phyloP scores from a whole-genome alignment of 2,113 vertebrate species.

The Daubentonia madagascariensis region DNA sequence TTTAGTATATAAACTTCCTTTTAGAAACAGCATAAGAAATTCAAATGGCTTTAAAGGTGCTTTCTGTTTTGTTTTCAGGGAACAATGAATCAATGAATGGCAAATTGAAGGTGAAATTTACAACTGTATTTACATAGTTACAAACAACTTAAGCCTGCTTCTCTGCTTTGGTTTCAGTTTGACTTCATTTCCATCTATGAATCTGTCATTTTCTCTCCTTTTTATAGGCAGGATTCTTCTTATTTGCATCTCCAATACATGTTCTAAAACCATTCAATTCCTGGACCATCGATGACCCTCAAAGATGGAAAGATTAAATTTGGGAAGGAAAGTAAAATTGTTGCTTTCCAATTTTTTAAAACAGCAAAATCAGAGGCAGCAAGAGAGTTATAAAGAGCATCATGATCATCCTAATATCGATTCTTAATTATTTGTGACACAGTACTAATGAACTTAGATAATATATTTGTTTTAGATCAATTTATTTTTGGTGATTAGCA shows the following conservation, averaged over 20 bases:
- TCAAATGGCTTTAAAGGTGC: background rate
- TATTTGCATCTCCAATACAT: background rate
- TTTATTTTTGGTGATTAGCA: background rate
- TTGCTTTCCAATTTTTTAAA: background rate
- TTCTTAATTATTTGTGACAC: background rate
- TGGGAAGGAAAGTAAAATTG: background rate
- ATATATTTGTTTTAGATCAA: background rate
- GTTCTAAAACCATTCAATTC: background rate
- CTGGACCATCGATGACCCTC: background rate
- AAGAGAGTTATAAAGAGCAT: background rate
- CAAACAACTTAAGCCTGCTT: background rate
- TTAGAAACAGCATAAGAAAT: background rate
- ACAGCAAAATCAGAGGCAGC: background rate
- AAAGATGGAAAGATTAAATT: background rate
- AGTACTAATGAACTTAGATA: too few species aligned
- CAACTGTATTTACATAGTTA: background rate
- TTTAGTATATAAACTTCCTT: background rate
- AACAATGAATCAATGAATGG: background rate
- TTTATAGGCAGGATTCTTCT: background rate
- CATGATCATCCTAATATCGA: too few species aligned
- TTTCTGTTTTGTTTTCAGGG: background rate
- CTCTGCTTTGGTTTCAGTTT: background rate
- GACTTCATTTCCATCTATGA: background rate
- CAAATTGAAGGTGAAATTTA: background rate
- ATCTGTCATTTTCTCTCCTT: background rate